Percentiles rank a stretch among this genome's conserved stretches.
Conservation (phyloP, 2,113 vertebrate genomes). For the Chionomys nivalis region DNA sequence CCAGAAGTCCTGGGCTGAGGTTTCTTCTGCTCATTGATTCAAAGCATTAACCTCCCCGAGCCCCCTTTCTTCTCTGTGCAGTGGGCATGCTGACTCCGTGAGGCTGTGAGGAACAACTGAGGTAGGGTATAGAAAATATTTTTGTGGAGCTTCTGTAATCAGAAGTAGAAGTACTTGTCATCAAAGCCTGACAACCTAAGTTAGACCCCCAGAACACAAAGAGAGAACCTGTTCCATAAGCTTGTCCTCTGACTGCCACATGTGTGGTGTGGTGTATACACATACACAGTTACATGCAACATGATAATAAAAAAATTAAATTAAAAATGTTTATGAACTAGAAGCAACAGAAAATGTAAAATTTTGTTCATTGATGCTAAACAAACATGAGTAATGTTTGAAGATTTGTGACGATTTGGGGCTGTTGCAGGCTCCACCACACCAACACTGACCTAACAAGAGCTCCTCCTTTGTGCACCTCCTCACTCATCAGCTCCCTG, state of each 20-base stretch:
- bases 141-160: not conserved
- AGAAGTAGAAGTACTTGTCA: not conserved
- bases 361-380: not conserved
- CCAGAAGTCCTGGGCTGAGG: not conserved
- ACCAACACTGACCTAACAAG: not conserved
- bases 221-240: not conserved
- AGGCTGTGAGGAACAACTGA: not conserved
- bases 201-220: not conserved
- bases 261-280: fast-evolving
- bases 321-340: not conserved
- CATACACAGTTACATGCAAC: not conserved
- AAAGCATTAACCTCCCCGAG: not conserved
- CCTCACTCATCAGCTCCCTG: not conserved
- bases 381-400: not conserved
- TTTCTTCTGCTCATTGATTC: not conserved
- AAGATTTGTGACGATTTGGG: not conserved
- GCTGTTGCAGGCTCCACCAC: too few relatives aligned
- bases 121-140: not conserved
- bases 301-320: not conserved
- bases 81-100: not conserved
- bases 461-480: not conserved
- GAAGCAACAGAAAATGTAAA: not conserved
- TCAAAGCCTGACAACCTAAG: not conserved
- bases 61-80: not conserved
- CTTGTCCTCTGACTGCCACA: not conserved